phyloP scores from a whole-genome alignment of 2,888 invertebrate species.

The Platycheirus albimanus region DNA sequence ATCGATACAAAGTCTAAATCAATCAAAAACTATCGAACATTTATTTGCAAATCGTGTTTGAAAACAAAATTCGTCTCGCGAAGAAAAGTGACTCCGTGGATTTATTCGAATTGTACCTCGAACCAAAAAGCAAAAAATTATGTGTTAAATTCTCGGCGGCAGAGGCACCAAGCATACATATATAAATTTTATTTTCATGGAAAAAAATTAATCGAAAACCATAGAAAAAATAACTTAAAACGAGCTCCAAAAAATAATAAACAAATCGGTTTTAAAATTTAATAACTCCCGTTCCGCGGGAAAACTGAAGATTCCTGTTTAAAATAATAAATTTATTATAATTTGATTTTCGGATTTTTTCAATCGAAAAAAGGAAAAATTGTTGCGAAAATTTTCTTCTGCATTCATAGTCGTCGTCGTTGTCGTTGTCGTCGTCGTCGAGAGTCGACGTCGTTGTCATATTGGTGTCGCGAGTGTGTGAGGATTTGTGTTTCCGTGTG shows the following conservation, averaged over 20 bases:
- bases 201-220: constrained; percentile 53
- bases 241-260: not conserved
- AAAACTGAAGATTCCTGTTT: constrained; percentile 69
- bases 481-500: constrained; percentile 64
- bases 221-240: constrained; percentile 37
- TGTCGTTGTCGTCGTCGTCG: constrained; percentile 41
- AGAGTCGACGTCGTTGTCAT: constrained; percentile 53
- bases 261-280: constrained; percentile 26
- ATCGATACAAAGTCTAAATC: not conserved
- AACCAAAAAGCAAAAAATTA: constrained; percentile 49
- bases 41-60: constrained; percentile 30
- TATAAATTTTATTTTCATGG: constrained; percentile 44
- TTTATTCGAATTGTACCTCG: constrained; percentile 48
- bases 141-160: constrained; percentile 60
- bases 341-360: constrained; percentile 52
- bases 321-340: constrained; percentile 54
- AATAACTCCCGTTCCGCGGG: constrained; percentile 12
- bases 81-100: constrained; percentile 71
- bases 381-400: constrained; percentile 74
- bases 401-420: constrained; percentile 49
- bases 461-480: constrained; percentile 68
- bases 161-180: constrained; percentile 39
- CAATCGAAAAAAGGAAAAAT: constrained; percentile 68
- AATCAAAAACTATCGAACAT: not conserved
- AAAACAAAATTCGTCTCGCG: constrained; percentile 57